Percentiles rank a stretch among this genome's conserved stretches.
Conservation (phyloP, 2,888 invertebrate genomes). For the Creontiades dilutus region DNA sequence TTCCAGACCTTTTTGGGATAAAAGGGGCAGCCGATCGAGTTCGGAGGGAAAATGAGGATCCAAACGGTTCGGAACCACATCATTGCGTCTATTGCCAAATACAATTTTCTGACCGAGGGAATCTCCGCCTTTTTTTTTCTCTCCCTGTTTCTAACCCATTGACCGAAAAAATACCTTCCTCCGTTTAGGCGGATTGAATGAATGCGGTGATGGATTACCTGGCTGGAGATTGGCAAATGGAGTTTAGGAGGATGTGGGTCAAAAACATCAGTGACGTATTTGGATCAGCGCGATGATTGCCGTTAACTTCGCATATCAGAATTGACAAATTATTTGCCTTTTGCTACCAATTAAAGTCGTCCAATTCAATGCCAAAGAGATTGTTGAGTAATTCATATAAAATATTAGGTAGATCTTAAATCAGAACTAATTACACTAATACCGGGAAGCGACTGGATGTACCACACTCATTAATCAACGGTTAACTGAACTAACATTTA, state of each 20-base stretch:
- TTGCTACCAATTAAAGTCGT: too few species aligned
- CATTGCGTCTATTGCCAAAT: slow-evolving; percentile 37
- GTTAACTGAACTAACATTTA: too few species aligned
- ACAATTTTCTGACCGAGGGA: slow-evolving; percentile 32
- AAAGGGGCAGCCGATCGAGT: slow-evolving; percentile 12
- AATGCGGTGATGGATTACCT: slow-evolving; percentile 8
- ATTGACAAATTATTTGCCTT: too few species aligned
- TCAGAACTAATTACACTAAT: too few species aligned
- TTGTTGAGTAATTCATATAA: too few species aligned
- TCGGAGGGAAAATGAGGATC: not conserved
- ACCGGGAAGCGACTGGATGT: too few species aligned
- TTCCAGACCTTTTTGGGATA: slow-evolving; percentile 28
- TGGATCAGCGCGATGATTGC: too few species aligned
- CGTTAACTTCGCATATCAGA: too few species aligned
- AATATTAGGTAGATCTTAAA: too few species aligned
- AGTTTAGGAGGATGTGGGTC: not conserved
- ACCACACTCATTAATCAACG: too few species aligned
- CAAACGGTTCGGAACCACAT: slow-evolving; percentile 28
- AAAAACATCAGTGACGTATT: too few species aligned
- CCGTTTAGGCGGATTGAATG: slow-evolving; percentile 12
- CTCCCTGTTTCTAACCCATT: slow-evolving; percentile 1
- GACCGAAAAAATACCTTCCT: not conserved
- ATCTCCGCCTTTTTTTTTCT: not conserved
- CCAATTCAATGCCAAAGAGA: too few species aligned
- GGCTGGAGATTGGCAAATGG: not conserved